Base-by-base conservation (phyloP, 2,113 vertebrate species). In the Hystrix brachyura region DNA sequence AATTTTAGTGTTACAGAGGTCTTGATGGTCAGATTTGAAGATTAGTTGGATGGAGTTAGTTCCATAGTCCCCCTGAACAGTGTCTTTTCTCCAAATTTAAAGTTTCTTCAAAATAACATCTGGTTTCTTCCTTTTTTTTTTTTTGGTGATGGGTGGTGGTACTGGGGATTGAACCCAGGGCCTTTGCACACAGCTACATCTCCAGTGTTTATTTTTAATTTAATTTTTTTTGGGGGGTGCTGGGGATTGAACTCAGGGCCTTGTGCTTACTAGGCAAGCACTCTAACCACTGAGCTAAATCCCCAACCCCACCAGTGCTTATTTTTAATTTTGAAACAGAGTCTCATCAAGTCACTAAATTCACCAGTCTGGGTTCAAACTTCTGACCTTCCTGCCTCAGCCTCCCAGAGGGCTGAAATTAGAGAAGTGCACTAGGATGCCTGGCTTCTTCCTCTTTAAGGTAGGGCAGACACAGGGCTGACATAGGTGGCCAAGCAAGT, bases 101-200 rank as follows among this genome's bases (percentile, higher is more conserved):
- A 60, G 19, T 91, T 79, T 82, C 90, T 94, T 34, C 76, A 81
- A 25, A 19, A 76, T 80, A n/a, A 80, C 38, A 53, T 72, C 88
- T 84, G 59, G 23, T 62, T 64, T 76, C 4, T 48, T 29, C 4
- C 13, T 65, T 48, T 12, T 0, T 27, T 65, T 43, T 23, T 38
- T 43, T 10, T 38, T 69, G 15, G 14, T 71, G n/a, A 21, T 72
- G 71, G 71, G 71, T 34, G 7, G 65, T 72, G 21, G 9, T 72
- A 43, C 38, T 46, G 10, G 10, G 38, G 21, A 46, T 13, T 43
- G 71, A 46, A 72, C 19, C 38, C 38, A 23, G 38, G 38, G 10
- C 38, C 11, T 72, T 25, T 72, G 4, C 38, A 38, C 38, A 38
- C 38, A 38, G 38, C 38, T 38, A 38, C 38, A 38, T 38, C 38